Evolutionary conservation across 2,888 invertebrate genomes (phyloP).

Genomic region (Ophion slaviceki): DNA sequence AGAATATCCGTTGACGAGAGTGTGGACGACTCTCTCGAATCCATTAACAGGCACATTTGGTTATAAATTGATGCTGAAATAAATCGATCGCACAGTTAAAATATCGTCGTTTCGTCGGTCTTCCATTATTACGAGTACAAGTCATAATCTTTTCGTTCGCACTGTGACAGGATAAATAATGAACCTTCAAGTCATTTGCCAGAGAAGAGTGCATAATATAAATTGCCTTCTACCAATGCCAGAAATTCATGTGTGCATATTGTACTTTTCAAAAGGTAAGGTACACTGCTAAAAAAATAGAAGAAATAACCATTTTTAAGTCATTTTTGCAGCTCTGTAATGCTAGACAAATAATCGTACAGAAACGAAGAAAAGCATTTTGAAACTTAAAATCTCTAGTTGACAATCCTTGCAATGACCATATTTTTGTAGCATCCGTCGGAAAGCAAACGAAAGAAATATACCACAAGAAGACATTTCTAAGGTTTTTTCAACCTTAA

Average conservation of each 20-base stretch:
- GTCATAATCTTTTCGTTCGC: neutral
- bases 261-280: neutral
- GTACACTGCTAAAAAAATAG: no score
- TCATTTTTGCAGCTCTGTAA: no score
- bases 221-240: neutral
- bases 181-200: neutral
- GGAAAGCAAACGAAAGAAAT: no score
- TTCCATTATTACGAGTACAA: neutral
- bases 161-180: neutral
- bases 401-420: no score
- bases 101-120: slow-evolving; percentile 6
- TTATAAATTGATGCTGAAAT: slow-evolving; percentile 15
- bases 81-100: slow-evolving; percentile 20
- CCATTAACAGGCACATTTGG: slow-evolving; percentile 20
- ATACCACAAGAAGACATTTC: no score
- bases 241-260: slow-evolving; percentile 10
- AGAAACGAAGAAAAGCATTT: no score
- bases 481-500: no score
- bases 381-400: no score
- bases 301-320: no score
- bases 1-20: slow-evolving; percentile 15
- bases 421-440: no score
- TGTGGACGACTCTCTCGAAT: slow-evolving; percentile 42
- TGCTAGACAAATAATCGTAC: no score
- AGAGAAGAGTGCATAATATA: neutral